A percentile compares a stretch with the other conserved stretches of the same genome.
These are phyloP conservation scores for Protosalanx chinensis DNA, from an alignment of 2,797 vertebrate species.

Conservation along the genomic window DNA sequence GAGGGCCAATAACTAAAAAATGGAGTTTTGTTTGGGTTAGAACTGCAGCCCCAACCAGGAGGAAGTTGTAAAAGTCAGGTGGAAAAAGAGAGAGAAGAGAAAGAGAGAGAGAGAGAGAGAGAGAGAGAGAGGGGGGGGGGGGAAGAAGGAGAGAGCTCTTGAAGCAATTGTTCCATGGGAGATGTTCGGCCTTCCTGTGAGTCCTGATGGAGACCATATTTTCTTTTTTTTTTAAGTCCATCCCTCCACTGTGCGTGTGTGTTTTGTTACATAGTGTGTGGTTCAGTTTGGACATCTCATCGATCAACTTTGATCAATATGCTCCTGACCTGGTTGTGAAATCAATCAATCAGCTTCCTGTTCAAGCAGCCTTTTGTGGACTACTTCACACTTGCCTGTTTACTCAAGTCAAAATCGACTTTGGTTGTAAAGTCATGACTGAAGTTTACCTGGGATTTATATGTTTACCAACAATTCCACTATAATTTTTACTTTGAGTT, in stretches of 20 bases:
- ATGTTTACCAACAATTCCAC: no score
- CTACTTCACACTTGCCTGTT: no score
- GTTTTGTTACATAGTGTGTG: constrained; percentile 12
- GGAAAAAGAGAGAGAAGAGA: no score
- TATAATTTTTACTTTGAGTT: no score
- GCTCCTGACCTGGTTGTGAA: not conserved
- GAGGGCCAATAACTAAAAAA: constrained; percentile 88
- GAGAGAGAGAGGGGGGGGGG: constrained; percentile 33
- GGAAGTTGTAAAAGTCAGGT: constrained; percentile 81
- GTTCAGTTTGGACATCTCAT: not conserved
- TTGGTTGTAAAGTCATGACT: no score
- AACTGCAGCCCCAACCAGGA: constrained; percentile 77
- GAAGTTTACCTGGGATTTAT: no score
- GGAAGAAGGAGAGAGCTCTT: constrained; percentile 52
- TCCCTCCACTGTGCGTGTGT: constrained; percentile 22
- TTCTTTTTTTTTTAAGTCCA: constrained; percentile 40
- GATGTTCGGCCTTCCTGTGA: constrained; percentile 57
- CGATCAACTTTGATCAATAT: not conserved
- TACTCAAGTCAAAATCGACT: no score
- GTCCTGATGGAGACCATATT: constrained; percentile 50
- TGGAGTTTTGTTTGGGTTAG: constrained; percentile 87
- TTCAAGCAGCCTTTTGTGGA: no score
- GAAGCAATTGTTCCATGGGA: constrained; percentile 67
- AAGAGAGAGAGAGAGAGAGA: constrained; percentile 2
- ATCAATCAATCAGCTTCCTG: no score